These are phyloP conservation scores for Cryptoprocta ferox DNA, from an alignment of 2,797 vertebrate species.

Conservation along the genomic window DNA sequence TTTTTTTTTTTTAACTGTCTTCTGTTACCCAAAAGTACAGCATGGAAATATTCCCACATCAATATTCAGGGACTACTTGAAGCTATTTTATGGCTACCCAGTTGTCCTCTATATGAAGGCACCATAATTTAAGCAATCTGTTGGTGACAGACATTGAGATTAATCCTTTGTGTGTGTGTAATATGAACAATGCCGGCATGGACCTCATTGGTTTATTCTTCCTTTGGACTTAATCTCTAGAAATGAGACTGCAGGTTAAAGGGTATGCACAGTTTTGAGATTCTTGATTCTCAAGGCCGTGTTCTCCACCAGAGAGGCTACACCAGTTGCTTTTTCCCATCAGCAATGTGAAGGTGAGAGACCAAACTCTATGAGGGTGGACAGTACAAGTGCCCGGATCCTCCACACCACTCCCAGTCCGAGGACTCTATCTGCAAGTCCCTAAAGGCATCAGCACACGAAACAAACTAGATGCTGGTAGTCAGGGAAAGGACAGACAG, in stretches of 20 bases:
- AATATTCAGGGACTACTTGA: background rate
- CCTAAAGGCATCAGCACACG: background rate
- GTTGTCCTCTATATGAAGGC: background rate
- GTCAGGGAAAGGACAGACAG: background rate
- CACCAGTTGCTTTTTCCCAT: background rate
- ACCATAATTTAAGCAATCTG: background rate
- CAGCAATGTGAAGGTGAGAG: background rate
- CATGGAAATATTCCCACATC: background rate
- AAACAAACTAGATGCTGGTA: background rate
- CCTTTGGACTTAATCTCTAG: background rate
- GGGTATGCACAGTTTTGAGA: background rate
- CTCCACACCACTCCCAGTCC: background rate
- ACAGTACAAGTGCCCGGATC: background rate
- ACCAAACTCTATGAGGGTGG: background rate
- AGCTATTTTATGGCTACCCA: background rate
- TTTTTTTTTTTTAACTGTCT: background rate
- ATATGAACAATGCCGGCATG: background rate
- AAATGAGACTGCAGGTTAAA: background rate
- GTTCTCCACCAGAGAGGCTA: background rate
- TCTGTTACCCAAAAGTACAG: background rate
- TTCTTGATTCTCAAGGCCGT: background rate
- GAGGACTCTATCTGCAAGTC: constrained; percentile 26
- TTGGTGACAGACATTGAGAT: background rate
- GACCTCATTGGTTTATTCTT: background rate
- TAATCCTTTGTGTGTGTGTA: background rate